Base-by-base conservation (phyloP, 2,113 vertebrate genomes). In the Thermophis baileyi region DNA sequence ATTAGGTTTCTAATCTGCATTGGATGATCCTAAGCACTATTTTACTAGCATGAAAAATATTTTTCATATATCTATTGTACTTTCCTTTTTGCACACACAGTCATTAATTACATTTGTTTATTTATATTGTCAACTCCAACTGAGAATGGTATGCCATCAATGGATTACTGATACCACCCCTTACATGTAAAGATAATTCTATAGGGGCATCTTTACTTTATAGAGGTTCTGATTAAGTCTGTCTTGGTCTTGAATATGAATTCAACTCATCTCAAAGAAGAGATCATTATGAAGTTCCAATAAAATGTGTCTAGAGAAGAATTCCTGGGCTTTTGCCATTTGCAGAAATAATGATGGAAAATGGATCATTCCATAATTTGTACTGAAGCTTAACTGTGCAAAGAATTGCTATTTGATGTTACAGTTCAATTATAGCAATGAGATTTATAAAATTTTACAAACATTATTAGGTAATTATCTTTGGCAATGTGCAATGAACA, bases 361-460 rank as follows among this genome's bases (percentile, higher is more conserved):
- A 57, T 81, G 20, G 18, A 85, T 40, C 51, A 85, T 81, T 81
- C 74, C 35, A 81, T 40, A 89, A 49, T 20, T 89, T 20, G 46
- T 27, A 92, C 22, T 81, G 40, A 18, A 60, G 49, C 24, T 81
- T 81, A 50, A 35, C 24, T 27, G 53, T 87, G 18, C 12, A 92
- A 69, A 74, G n/a, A 74, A 30, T 25, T 20, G 47, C 16, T 81
- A 40, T 46, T 74, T 54, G n/a, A 89, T n/a, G 74, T 89, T 89
- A 50, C 16, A 88, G 50, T 24, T 88, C 47, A 92, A 88, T 50
- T 87, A 57, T 44, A 54, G 14, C 30, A 50, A 46, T 69, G 57
- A 88, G 24, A 88, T 92, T 50, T 35, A 88, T 88, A 90, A 22
- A 63, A 50, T 85, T 89, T 86, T 87, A 63, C n/a, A 93, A 87